Conservation (phyloP, 2,113 vertebrate species). For the Nibea coibor region DNA sequence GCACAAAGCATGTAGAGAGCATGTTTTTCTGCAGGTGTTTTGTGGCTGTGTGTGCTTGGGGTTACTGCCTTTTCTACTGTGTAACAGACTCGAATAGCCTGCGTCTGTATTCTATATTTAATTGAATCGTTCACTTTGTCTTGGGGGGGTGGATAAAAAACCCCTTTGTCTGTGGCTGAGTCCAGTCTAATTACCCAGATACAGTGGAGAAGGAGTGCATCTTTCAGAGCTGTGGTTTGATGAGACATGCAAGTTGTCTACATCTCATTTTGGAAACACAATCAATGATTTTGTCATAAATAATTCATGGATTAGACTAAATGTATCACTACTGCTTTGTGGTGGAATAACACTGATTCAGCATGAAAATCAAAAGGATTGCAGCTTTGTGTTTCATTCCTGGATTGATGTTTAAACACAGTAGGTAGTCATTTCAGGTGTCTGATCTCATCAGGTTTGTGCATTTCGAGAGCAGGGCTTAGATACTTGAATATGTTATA, state of each 20-base stretch:
- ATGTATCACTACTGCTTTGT: constrained; percentile 22
- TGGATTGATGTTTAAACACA: constrained; percentile 22
- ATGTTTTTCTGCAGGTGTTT: constrained; percentile 47
- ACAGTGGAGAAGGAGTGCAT: constrained; percentile 3
- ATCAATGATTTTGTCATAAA: constrained; percentile 64
- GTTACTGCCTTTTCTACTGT: constrained; percentile 50
- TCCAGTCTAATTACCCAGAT: constrained; percentile 40
- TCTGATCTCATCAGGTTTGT: constrained; percentile 20
- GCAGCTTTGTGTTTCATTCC: constrained; percentile 28
- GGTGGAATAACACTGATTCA: constrained; percentile 51
- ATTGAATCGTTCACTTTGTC: constrained; percentile 52
- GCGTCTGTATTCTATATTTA: constrained; percentile 53
- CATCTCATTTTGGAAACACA: constrained; percentile 45
- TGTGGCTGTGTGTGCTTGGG: constrained; percentile 34
- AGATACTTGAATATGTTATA: background rate
- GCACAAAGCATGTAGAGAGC: constrained; percentile 16
- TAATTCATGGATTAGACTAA: constrained; percentile 56
- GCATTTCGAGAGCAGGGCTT: background rate
- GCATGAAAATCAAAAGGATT: constrained; percentile 23
- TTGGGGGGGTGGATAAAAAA: constrained; percentile 33
- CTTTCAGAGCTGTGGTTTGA: constrained; percentile 16
- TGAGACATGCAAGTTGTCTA: background rate
- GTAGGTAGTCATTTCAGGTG: constrained; percentile 9
- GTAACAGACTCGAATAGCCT: constrained; percentile 59
- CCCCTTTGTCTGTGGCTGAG: constrained; percentile 34